Conservation (phyloP, 1,140 invertebrate species). For the Eufriesea mexicana region DNA sequence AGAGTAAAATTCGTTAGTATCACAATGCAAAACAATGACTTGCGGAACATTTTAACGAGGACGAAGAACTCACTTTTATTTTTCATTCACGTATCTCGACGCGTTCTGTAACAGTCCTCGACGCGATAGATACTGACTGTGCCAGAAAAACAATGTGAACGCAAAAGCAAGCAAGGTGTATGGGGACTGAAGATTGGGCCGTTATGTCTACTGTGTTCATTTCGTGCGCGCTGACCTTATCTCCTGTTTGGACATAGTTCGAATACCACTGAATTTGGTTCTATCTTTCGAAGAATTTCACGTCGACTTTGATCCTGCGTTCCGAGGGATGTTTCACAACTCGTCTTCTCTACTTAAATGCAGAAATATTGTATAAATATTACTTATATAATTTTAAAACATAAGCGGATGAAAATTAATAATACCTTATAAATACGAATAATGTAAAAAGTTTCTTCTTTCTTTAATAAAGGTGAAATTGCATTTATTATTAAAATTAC, state of each 20-base stretch:
- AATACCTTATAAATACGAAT: neutral
- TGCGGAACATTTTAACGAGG: conserved; percentile 39
- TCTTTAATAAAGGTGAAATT: neutral
- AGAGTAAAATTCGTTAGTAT: conserved; percentile 5
- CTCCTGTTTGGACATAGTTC: conserved; percentile 71
- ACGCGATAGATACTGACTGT: conserved; percentile 61
- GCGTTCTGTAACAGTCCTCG: conserved; percentile 14
- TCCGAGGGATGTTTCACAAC: neutral
- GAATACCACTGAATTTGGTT: conserved; percentile 56
- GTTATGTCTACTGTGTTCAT: conserved; percentile 53
- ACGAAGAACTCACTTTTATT: neutral
- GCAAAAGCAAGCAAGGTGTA: conserved; percentile 66
- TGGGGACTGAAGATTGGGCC: conserved; percentile 67
- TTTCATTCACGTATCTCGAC: neutral
- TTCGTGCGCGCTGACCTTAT: conserved; percentile 71
- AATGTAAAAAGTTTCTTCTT: neutral
- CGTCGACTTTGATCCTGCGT: conserved; percentile 12
- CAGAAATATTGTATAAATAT: neutral
- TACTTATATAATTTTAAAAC: neutral
- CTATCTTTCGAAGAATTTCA: conserved; percentile 34
- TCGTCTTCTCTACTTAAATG: no score
- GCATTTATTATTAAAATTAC: neutral
- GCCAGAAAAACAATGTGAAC: conserved; percentile 69
- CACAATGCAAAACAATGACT: conserved; percentile 36
- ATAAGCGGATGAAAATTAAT: neutral